phyloP scores from a whole-genome alignment of 2,113 vertebrate genomes.

The Gasterosteus aculeatus region DNA sequence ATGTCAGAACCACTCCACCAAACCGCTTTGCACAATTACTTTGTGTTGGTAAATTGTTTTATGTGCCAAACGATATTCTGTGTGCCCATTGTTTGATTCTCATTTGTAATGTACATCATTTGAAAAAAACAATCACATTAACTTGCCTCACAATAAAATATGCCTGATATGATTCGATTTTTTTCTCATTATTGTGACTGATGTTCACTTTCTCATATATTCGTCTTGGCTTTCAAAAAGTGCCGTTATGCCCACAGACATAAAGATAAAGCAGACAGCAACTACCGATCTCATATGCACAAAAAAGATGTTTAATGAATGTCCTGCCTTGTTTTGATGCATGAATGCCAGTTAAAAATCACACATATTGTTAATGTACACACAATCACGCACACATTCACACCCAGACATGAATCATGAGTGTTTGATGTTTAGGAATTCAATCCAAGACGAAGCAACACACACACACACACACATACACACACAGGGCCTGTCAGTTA shows the following conservation, averaged over 20 bases:
- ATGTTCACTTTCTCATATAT: background rate
- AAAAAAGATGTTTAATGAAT: slow-evolving; percentile 6
- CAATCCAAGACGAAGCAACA: slow-evolving; percentile 25
- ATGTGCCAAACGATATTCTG: background rate
- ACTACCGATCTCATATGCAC: background rate
- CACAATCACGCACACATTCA: background rate
- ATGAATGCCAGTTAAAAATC: slow-evolving; percentile 7
- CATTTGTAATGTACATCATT: background rate
- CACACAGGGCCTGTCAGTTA: slow-evolving; percentile 8
- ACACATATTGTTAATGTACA: background rate
- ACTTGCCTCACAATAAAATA: background rate
- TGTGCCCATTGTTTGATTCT: background rate
- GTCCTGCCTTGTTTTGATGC: slow-evolving; percentile 12
- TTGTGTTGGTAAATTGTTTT: slow-evolving; percentile 8
- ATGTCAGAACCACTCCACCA: background rate
- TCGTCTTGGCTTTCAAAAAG: background rate
- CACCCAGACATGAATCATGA: slow-evolving; percentile 9
- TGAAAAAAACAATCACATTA: too few species aligned
- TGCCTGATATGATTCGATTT: background rate
- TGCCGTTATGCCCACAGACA: background rate
- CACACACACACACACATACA: slow-evolving; percentile 1
- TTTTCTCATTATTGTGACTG: background rate
- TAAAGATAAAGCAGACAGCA: background rate
- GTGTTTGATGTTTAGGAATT: slow-evolving; percentile 24
- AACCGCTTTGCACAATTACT: background rate